Evolutionary conservation across 2,113 vertebrate genomes (phyloP).

Genomic region (Microtus oregoni): DNA sequence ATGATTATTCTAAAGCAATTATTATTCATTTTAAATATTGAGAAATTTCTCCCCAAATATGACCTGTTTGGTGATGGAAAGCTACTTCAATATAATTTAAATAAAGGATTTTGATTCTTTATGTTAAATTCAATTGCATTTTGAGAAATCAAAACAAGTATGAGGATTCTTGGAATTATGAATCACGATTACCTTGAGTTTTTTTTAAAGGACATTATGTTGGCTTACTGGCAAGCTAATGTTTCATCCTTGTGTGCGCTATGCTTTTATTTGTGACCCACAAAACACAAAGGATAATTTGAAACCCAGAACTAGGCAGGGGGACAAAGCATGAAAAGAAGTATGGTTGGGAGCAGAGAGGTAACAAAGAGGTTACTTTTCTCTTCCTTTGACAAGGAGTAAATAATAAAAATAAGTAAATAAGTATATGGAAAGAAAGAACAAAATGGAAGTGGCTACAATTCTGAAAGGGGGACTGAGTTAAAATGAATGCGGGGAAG

Average conservation of each 20-base stretch:
- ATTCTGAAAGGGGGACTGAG: neutral
- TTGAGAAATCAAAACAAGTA: slow-evolving; percentile 65
- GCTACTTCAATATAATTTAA: slow-evolving; percentile 65
- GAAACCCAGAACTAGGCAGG: slow-evolving; percentile 39
- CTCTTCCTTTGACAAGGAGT: slow-evolving; percentile 40
- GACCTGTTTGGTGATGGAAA: slow-evolving; percentile 80
- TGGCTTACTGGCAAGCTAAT: slow-evolving; percentile 39
- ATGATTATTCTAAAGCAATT: slow-evolving; percentile 86
- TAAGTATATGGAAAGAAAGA: slow-evolving; percentile 34
- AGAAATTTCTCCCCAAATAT: slow-evolving; percentile 77
- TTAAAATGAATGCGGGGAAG: neutral
- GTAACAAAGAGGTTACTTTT: slow-evolving; percentile 14
- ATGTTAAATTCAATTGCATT: slow-evolving; percentile 73
- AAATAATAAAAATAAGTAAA: slow-evolving; percentile 15
- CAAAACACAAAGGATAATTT: slow-evolving; percentile 65
- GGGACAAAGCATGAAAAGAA: slow-evolving; percentile 11
- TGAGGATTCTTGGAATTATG: slow-evolving; percentile 45
- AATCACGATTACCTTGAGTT: slow-evolving; percentile 33
- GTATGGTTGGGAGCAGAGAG: neutral
- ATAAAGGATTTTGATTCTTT: slow-evolving; percentile 69
- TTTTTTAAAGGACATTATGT: slow-evolving; percentile 21
- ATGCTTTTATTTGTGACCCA: slow-evolving; percentile 58
- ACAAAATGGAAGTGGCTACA: slow-evolving; percentile 35
- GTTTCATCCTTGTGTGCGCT: slow-evolving; percentile 46
- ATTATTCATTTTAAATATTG: slow-evolving; percentile 84